Percentiles rank a stretch among this genome's conserved stretches.
Conservation (phyloP, 2,113 vertebrate species). For the Hippocampus zosterae region DNA sequence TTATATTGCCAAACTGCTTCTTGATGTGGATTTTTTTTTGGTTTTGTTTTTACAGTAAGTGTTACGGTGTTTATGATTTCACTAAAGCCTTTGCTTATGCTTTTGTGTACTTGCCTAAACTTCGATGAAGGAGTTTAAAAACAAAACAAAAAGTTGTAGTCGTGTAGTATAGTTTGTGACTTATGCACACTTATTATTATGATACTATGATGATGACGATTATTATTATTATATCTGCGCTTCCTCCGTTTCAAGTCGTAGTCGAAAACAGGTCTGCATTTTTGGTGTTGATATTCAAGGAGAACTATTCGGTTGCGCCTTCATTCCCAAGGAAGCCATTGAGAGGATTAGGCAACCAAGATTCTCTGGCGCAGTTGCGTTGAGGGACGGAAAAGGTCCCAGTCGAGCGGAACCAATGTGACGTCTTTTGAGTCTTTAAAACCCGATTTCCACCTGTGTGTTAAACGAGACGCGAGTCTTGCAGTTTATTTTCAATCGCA, state of each 20-base stretch:
- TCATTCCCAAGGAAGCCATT: background rate
- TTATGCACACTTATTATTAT: constrained; percentile 1
- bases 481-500: constrained; percentile 18
- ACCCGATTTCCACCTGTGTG: background rate
- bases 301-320: constrained; percentile 6
- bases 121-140: constrained; percentile 1
- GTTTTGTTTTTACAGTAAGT: background rate
- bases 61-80: constrained; percentile 40
- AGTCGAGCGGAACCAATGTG: background rate
- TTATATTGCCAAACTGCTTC: constrained; percentile 31
- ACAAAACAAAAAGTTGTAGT: constrained; percentile 21
- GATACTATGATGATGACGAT: background rate
- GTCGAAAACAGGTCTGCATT: background rate
- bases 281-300: background rate
- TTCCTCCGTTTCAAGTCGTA: constrained; percentile 1
- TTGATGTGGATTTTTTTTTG: constrained; percentile 24
- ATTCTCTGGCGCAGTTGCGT: constrained; percentile 2
- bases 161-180: constrained; percentile 11
- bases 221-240: background rate
- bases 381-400: background rate
- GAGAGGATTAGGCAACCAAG: background rate
- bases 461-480: background rate
- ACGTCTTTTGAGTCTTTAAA: background rate
- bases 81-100: constrained; percentile 44
- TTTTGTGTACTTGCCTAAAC: constrained; percentile 29